phyloP scores from a whole-genome alignment of 2,113 vertebrate genomes.

The Vombatus ursinus region DNA sequence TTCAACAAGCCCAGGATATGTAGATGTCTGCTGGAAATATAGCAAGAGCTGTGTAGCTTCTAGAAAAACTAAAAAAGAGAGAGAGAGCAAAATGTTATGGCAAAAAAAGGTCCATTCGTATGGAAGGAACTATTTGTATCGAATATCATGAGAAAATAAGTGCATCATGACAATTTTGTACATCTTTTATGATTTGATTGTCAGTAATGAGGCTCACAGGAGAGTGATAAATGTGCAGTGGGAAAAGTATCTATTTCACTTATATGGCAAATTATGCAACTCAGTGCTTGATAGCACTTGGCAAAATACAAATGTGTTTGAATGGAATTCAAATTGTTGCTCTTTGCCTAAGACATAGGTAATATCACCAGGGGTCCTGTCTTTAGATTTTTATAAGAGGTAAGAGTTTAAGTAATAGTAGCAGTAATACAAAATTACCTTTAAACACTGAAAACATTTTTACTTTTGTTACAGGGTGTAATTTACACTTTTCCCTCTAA shows the following conservation, averaged over 20 bases:
- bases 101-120: constrained; percentile 78
- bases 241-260: constrained; percentile 91
- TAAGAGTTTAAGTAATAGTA: constrained; percentile 97
- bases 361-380: constrained; percentile 95
- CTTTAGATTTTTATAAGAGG: constrained; percentile 96
- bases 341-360: constrained; percentile 94
- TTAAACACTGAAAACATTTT: constrained; percentile 93
- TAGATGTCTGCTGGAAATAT: not conserved
- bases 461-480: constrained; percentile 91
- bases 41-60: constrained; percentile 79
- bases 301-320: constrained; percentile 96
- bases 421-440: constrained; percentile 94
- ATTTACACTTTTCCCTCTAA: constrained; percentile 90
- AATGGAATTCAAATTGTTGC: constrained; percentile 96
- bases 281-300: constrained; percentile 90
- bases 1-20: not conserved
- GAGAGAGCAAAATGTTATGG: constrained; percentile 70
- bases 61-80: constrained; percentile 69
- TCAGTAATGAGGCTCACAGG: constrained; percentile 88
- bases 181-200: constrained; percentile 89
- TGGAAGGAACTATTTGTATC: constrained; percentile 86
- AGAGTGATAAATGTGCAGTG: constrained; percentile 89
- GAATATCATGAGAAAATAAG: constrained; percentile 87
- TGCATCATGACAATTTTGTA: constrained; percentile 87
- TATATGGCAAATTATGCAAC: constrained; percentile 89